Base-by-base conservation (phyloP, 1,140 invertebrate genomes). In the Reticulitermes speratus region DNA sequence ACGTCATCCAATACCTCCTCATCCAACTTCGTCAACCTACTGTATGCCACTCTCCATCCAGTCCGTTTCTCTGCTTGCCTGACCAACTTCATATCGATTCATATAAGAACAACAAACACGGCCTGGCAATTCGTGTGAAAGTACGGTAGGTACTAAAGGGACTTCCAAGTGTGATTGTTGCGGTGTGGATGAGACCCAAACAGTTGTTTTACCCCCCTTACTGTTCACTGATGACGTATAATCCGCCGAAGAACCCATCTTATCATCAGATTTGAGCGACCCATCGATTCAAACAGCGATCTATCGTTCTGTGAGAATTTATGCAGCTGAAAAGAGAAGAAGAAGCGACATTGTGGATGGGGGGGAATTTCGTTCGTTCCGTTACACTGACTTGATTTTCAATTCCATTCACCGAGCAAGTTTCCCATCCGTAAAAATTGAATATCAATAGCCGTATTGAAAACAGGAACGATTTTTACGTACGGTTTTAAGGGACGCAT, bases 341-440 rank as follows among this genome's bases (percentile, higher is more conserved):
- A 16, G 52, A 16, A 21, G 19, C 3, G 84, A 45, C 48, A 25
- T 21, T 5, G 38, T 5, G 38, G 38, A 38, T 2, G 38, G 38
- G 38, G 38, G 5, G 38, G 5, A 48, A 59, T 75, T 85, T 85
- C 7, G 44, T 85, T 85, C 85, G 85, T 85, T 85, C 75, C 85
- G 85, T 85, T 44, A 85, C 85, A 59, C 65, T 81, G 59, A 82
- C 65, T 85, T 84, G 44, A 55, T 85, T 85, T 55, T 85, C 52
- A 85, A 85, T 65, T 69, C 48, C 32, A 75, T 85, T 85, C 84
- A 48, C 84, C 38, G 32, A 85, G 55, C 38, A 44, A 85, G 65
- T 85, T 85, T 85, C 65, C 85, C 59, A 85, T 85, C 75, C 75
- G 75, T 85, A 44, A 85, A 65, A 75, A 85, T 75, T 85, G 85